phyloP scores from a whole-genome alignment of 2,113 vertebrate species.

The Ondatra zibethicus region DNA sequence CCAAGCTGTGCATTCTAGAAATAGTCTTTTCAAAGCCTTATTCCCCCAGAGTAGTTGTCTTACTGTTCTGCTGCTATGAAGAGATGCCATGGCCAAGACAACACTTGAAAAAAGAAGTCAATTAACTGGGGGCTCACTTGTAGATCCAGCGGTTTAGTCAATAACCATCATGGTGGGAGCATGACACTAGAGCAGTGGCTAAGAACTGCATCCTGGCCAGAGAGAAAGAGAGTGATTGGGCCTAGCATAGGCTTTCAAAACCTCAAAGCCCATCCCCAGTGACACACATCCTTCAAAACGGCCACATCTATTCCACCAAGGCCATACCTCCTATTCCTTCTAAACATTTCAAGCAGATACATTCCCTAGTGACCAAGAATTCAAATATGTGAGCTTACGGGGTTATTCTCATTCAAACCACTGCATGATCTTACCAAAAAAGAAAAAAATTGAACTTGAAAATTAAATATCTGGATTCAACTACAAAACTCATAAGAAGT shows the following conservation, averaged over 20 bases:
- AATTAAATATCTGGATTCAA: constrained; percentile 1
- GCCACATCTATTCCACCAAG: not conserved
- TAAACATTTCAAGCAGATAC: not conserved
- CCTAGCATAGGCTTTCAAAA: not conserved
- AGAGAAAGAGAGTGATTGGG: not conserved
- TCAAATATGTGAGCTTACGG: not conserved
- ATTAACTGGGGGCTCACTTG: not conserved
- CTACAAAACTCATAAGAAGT: constrained; percentile 4
- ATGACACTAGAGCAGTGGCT: not conserved
- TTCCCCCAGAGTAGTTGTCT: not conserved
- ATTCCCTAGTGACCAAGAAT: not conserved
- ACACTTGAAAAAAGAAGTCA: not conserved
- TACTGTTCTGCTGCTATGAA: not conserved
- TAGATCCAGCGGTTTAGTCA: not conserved
- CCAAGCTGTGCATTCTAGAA: not conserved
- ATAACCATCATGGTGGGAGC: not conserved
- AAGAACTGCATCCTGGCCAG: not conserved
- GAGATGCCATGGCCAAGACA: not conserved
- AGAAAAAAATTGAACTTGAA: not conserved
- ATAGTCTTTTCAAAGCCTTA: not conserved
- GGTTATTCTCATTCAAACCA: not conserved
- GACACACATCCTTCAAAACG: not conserved
- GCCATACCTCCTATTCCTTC: not conserved
- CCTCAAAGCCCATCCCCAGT: not conserved
- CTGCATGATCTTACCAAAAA: not conserved